Percentiles rank a stretch among this genome's conserved stretches.
These are phyloP conservation scores for Urechis unicinctus DNA, from an alignment of 2,888 invertebrate species.

Conservation along the genomic window DNA sequence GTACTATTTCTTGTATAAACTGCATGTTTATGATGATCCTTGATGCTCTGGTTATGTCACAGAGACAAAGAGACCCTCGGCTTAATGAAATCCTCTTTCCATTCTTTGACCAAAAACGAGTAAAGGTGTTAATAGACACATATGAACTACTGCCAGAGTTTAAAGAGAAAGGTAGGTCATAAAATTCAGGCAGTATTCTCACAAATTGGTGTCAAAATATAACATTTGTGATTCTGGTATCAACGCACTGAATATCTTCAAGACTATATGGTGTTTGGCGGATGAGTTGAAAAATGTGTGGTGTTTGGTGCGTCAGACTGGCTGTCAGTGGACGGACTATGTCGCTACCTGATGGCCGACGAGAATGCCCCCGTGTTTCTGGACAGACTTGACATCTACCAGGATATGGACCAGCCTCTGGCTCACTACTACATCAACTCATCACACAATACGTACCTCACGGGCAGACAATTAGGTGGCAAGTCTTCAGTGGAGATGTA, in stretches of 20 bases:
- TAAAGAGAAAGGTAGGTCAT: slow-evolving; percentile 66
- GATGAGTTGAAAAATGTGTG: too few relatives aligned
- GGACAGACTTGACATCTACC: slow-evolving; percentile 83
- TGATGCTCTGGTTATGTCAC: slow-evolving; percentile 22
- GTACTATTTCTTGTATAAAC: too few relatives aligned
- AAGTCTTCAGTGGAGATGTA: slow-evolving; percentile 98
- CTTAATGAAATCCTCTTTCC: slow-evolving; percentile 98
- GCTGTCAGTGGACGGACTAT: slow-evolving; percentile 89
- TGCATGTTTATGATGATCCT: too few relatives aligned
- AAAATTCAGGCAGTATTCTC: slow-evolving; percentile 75
- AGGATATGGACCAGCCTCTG: slow-evolving; percentile 96
- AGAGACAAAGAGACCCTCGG: slow-evolving; percentile 92
- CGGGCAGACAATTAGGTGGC: slow-evolving; percentile 86
- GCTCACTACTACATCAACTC: slow-evolving; percentile 99
- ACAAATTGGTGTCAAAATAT: slow-evolving; percentile 58
- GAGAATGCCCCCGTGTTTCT: slow-evolving; percentile 99
- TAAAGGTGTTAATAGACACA: slow-evolving; percentile 83
- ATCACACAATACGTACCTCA: slow-evolving; percentile 52
- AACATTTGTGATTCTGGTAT: not conserved
- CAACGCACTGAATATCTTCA: too few relatives aligned
- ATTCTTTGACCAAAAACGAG: slow-evolving; percentile 88
- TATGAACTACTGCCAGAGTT: slow-evolving; percentile 83
- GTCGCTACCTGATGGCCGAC: slow-evolving; percentile 98
- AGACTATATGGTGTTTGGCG: too few relatives aligned
- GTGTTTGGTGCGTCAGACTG: slow-evolving; percentile 28